Evolutionary conservation across 2,888 invertebrate species (phyloP), one percentile per base, ranked within the genome.

Genomic region (Chrysodeixis includens): DNA sequence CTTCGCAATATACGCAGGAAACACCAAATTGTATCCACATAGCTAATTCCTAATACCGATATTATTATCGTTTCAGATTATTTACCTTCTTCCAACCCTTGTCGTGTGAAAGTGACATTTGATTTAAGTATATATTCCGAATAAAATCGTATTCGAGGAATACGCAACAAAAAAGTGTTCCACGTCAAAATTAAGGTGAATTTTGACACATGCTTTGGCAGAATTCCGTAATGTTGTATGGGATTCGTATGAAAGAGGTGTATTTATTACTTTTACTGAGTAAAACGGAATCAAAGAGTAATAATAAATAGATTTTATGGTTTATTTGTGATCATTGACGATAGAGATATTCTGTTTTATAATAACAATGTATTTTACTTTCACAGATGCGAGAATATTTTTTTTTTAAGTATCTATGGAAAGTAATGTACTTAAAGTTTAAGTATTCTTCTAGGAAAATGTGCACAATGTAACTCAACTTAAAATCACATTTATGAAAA

Each of bases 41-140:
- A 56, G 66, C 58, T 65, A 70, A 74, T 71, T 66, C 59, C 58
- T 65, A 70, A 74, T 71, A 65, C 59, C 66, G 67, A 67, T 68
- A 69, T 76, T 81, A 77, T 82, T 79, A 78, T 77, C 69, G 66
- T 68, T 77, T 74, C 56, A 71, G 74, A 74, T 78, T 79, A 78
- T 69, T 68, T 63, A 75, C 78, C 74, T 65, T 64, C 59, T 59
- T 78, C 72, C 66, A 67, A 83, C 83, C 83, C 83, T 78, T 73
- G 77, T 84, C 82, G 73, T 63, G 77, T 82, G 83, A 78, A 83
- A 71, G 66, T 83, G 83, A 84, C 84, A 78, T 82, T 77, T 84
- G 77, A 83, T 83, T 84, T 82, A 77, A 76, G 62, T 61, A 67
- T 68, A 71, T 63, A 67, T 74, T 70, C 53, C 44, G 59, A 75